phyloP scores from a whole-genome alignment of 2,797 vertebrate species.

The Spheniscus humboldti region DNA sequence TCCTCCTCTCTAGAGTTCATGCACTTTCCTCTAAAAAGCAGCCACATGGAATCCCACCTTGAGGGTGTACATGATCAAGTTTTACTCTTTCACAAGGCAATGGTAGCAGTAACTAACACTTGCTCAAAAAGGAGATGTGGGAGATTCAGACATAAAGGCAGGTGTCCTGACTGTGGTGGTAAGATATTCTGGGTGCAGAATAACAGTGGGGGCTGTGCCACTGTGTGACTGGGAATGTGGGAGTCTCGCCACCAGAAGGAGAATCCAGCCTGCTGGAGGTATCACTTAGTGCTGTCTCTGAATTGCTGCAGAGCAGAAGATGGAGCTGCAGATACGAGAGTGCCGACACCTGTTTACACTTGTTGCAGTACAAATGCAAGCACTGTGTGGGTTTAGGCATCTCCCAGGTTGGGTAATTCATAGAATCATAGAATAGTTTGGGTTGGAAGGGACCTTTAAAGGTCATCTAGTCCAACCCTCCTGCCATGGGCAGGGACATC shows the following conservation, averaged over 20 bases:
- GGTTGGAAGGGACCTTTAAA: no score
- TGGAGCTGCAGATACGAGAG: not conserved
- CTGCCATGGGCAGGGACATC: no score
- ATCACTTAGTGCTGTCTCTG: not conserved
- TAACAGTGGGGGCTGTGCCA: not conserved
- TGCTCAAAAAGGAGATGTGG: not conserved
- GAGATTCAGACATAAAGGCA: not conserved
- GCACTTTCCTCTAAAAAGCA: not conserved
- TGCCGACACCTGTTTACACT: not conserved
- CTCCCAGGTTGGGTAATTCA: not conserved
- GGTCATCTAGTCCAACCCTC: no score
- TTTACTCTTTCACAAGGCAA: not conserved
- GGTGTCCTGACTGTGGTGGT: not conserved
- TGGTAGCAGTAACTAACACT: not conserved
- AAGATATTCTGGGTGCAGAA: not conserved
- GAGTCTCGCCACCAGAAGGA: not conserved
- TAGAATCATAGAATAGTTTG: no score
- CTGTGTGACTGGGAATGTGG: not conserved
- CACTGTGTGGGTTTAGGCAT: not conserved
- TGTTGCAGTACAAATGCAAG: not conserved
- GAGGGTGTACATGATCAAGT: not conserved
- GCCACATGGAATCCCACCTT: not conserved
- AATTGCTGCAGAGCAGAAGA: not conserved
- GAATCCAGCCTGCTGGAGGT: not conserved
- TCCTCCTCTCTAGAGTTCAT: not conserved